A percentile compares a stretch with the other conserved stretches of the same genome.
Conservation (phyloP, 2,888 invertebrate genomes). For the Entomobrya multifasciata region DNA sequence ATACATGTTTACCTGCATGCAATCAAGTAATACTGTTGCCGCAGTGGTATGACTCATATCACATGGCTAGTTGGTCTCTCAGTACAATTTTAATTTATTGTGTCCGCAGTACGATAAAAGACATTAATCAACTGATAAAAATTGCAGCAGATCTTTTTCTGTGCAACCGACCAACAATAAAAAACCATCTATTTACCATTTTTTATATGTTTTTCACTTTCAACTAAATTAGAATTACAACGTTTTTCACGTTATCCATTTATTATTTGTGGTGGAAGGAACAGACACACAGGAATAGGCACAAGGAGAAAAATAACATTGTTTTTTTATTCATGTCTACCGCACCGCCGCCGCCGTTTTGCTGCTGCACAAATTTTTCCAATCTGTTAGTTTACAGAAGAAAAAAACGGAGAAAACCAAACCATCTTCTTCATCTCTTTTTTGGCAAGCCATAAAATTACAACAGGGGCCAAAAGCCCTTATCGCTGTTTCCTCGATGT, state of each 20-base stretch:
- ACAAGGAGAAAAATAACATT: not conserved
- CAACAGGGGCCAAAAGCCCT: slow-evolving; percentile 73
- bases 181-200: too few relatives aligned
- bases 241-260: slow-evolving; percentile 19
- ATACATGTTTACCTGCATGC: too few relatives aligned
- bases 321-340: slow-evolving; percentile 2
- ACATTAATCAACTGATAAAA: not conserved
- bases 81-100: slow-evolving; percentile 3
- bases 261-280: not conserved
- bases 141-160: too few relatives aligned
- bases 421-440: slow-evolving; percentile 43
- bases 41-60: too few relatives aligned
- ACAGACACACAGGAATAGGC: too few relatives aligned
- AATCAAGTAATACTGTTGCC: too few relatives aligned
- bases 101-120: not conserved
- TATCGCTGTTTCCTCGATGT: slow-evolving; percentile 74
- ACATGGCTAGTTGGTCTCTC: too few relatives aligned
- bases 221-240: slow-evolving; percentile 45
- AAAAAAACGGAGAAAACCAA: too few relatives aligned
- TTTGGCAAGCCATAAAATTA: slow-evolving; percentile 73
- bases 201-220: not conserved
- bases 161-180: too few relatives aligned
- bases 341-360: too few relatives aligned
- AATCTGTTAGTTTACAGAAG: too few relatives aligned
- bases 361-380: too few relatives aligned